These are phyloP conservation scores for Pogonophryne albipinna DNA, from an alignment of 2,797 vertebrate genomes.

Conservation along the genomic window DNA sequence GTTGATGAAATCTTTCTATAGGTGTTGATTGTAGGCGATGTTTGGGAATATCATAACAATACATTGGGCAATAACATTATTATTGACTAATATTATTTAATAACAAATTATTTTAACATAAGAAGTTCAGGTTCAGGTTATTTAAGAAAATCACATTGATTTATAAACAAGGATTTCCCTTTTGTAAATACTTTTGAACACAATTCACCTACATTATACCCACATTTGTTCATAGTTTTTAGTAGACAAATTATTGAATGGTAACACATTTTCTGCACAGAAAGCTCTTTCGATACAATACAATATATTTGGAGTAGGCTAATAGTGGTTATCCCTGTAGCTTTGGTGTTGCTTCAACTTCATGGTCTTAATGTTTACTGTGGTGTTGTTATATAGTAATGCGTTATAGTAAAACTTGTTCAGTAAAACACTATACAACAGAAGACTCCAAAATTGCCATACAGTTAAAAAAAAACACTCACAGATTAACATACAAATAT, in stretches of 20 bases:
- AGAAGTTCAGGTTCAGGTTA: too few species aligned
- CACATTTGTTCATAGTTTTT: too few species aligned
- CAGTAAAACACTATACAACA: background rate
- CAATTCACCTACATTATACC: too few species aligned
- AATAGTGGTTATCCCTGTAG: background rate
- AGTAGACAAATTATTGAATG: too few species aligned
- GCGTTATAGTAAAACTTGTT: too few species aligned
- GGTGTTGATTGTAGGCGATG: background rate
- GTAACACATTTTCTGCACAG: background rate
- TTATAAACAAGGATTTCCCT: too few species aligned
- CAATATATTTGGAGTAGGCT: too few species aligned
- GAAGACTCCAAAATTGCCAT: background rate
- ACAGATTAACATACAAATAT: background rate
- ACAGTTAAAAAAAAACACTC: background rate
- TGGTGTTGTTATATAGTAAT: background rate
- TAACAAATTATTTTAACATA: too few species aligned
- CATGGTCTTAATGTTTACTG: background rate
- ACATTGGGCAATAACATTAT: background rate
- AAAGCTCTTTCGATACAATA: background rate
- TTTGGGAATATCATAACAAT: background rate
- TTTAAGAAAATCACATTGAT: too few species aligned
- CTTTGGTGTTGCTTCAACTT: background rate
- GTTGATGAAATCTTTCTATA: background rate
- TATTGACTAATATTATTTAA: too few species aligned
- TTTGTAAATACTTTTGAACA: too few species aligned